A percentile compares a stretch with the other conserved stretches of the same genome.
These are phyloP conservation scores for Drosophila pseudotakahashii DNA, from an alignment of 2,888 invertebrate species.

Conservation along the genomic window DNA sequence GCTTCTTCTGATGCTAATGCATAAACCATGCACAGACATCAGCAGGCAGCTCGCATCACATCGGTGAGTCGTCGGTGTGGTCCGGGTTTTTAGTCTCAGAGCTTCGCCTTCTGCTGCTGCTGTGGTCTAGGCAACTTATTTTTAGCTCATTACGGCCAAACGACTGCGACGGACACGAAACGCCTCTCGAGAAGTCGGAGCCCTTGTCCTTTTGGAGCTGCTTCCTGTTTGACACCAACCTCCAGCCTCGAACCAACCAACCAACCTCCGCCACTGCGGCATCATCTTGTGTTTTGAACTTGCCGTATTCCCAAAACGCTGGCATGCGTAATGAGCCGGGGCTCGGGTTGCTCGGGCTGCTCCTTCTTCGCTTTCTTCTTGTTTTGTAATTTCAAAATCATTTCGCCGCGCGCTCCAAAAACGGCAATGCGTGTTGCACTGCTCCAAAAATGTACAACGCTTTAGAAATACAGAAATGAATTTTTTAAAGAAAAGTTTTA, in stretches of 20 bases:
- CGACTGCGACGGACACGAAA: conserved; percentile 40
- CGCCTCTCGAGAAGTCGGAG: conserved; percentile 45
- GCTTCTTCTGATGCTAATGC: conserved; percentile 63
- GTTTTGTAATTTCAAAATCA: conserved; percentile 74
- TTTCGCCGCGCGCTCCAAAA: conserved; percentile 51
- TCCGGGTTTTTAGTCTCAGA: conserved; percentile 1
- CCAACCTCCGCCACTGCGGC: conserved; percentile 3
- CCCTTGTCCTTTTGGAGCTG: conserved; percentile 58
- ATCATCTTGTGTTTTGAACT: conserved; percentile 35
- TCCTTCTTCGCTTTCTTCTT: conserved; percentile 52
- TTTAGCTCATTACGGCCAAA: conserved; percentile 69
- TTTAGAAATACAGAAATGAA: background rate
- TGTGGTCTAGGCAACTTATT: conserved; percentile 56
- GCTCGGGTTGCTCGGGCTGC: conserved; percentile 45
- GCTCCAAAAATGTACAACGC: background rate
- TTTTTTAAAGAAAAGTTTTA: background rate
- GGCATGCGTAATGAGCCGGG: conserved; percentile 69
- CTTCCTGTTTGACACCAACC: conserved; percentile 37
- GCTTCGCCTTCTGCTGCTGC: conserved; percentile 3
- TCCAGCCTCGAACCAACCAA: too few species aligned
- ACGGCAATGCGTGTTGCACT: conserved; percentile 17
- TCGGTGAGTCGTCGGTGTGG: conserved; percentile 25
- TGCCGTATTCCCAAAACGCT: conserved; percentile 68
- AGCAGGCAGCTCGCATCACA: too few species aligned
- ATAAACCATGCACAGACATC: conserved; percentile 78